Percentiles rank a stretch among this genome's conserved stretches.
Conservation (phyloP, 2,888 invertebrate species). For the Sinhomidia bicolor region DNA sequence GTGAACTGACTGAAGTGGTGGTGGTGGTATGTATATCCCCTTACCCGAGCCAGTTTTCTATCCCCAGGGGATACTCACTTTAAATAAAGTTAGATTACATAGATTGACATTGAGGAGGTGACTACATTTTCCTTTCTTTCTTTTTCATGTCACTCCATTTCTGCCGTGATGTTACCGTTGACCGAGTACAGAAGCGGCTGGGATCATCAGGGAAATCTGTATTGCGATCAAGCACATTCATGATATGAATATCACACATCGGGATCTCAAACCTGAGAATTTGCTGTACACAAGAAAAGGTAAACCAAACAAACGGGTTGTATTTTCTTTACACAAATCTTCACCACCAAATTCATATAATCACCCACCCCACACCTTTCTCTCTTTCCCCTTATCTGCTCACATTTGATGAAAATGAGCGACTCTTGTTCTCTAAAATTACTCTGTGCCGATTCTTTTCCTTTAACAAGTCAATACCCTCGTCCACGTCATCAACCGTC, state of each 20-base stretch:
- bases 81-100: background rate
- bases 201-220: slow-evolving; percentile 98
- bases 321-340: background rate
- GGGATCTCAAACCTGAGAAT: slow-evolving; percentile 99
- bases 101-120: background rate
- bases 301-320: no score
- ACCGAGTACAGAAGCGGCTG: slow-evolving; percentile 89
- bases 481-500: background rate
- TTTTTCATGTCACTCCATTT: slow-evolving; percentile 25
- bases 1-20: no score
- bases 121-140: background rate
- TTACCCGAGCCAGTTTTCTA: background rate
- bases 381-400: background rate
- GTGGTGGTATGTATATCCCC: background rate
- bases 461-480: slow-evolving; percentile 14
- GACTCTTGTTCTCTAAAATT: no score
- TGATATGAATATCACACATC: slow-evolving; percentile 96
- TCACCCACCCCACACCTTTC: no score
- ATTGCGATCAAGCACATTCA: slow-evolving; percentile 97
- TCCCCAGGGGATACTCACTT: background rate
- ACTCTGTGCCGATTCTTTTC: background rate
- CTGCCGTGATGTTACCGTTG: background rate
- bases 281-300: slow-evolving; percentile 92
- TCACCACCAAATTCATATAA: background rate
- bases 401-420: no score